Conservation (phyloP, 2,797 vertebrate genomes). For the Enteromius viviparus region DNA sequence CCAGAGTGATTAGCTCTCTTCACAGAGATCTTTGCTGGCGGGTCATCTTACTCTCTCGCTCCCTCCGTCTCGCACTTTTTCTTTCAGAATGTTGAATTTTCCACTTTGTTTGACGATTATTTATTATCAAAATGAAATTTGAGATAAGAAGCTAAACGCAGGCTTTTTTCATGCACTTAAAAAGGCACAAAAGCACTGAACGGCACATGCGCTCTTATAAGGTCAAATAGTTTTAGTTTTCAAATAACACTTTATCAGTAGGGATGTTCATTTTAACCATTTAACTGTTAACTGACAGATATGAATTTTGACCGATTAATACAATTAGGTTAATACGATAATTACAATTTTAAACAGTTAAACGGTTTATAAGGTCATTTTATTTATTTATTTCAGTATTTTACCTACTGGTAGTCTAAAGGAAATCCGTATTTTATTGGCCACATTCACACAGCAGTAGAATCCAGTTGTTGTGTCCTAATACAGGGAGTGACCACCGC, state of each 20-base stretch:
- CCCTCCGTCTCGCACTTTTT: conserved; percentile 20
- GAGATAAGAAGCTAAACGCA: conserved; percentile 33
- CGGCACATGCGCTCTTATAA: neutral
- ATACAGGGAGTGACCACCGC: too few relatives aligned
- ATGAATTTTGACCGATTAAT: too few relatives aligned
- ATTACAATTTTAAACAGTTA: too few relatives aligned
- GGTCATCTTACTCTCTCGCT: conserved; percentile 19
- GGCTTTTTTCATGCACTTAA: neutral
- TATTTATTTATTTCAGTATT: too few relatives aligned
- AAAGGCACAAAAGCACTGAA: neutral
- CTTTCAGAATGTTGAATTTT: conserved; percentile 37
- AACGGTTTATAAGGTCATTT: too few relatives aligned
- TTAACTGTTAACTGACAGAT: too few relatives aligned
- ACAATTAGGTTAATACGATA: too few relatives aligned
- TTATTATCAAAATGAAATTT: conserved; percentile 27
- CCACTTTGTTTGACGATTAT: conserved; percentile 22
- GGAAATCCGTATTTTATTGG: too few relatives aligned
- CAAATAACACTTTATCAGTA: neutral
- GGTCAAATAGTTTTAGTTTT: neutral
- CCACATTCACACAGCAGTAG: too few relatives aligned
- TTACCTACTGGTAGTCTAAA: too few relatives aligned
- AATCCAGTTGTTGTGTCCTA: too few relatives aligned
- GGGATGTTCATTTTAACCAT: too few relatives aligned
- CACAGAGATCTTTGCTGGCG: conserved; percentile 33
- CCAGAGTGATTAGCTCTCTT: conserved; percentile 38